Percentiles rank a stretch among this genome's conserved stretches.
Evolutionary conservation across 2,113 vertebrate species (phyloP).

Genomic region (Catagonus wagneri): DNA sequence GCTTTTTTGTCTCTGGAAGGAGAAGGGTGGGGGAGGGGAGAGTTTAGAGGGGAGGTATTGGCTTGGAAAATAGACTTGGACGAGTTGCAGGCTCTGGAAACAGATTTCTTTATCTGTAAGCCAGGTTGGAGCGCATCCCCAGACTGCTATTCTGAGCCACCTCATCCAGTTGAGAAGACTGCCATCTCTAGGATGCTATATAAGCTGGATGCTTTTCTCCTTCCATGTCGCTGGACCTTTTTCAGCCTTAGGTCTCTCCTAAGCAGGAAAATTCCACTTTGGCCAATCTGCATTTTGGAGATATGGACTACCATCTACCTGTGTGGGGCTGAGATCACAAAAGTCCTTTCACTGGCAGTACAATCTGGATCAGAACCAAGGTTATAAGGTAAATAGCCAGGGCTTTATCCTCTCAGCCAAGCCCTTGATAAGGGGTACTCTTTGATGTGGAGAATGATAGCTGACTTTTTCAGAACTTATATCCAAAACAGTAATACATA

Average conservation of each 20-base stretch:
- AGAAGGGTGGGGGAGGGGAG: conserved; percentile 9
- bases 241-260: conserved; percentile 81
- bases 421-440: conserved; percentile 82
- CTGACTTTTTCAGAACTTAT: conserved; percentile 85
- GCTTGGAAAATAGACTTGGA: conserved; percentile 86
- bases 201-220: conserved; percentile 72
- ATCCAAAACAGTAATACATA: conserved; percentile 88
- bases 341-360: conserved; percentile 84
- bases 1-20: conserved; percentile 64
- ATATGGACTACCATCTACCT: conserved; percentile 81
- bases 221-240: conserved; percentile 60
- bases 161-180: conserved; percentile 70
- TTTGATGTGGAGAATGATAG: conserved; percentile 87
- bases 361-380: conserved; percentile 84
- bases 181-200: conserved; percentile 78
- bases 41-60: conserved; percentile 71
- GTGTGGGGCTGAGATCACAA: conserved; percentile 80
- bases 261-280: conserved; percentile 60
- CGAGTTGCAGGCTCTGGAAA: conserved; percentile 81
- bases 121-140: conserved; percentile 87
- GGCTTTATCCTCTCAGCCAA: conserved; percentile 87
- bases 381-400: conserved; percentile 88
- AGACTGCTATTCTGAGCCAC: conserved; percentile 79
- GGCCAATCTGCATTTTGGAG: conserved; percentile 83
- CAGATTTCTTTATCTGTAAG: conserved; percentile 88